These are phyloP conservation scores for Ostrea edulis DNA, from an alignment of 1,140 invertebrate genomes.

Conservation along the genomic window DNA sequence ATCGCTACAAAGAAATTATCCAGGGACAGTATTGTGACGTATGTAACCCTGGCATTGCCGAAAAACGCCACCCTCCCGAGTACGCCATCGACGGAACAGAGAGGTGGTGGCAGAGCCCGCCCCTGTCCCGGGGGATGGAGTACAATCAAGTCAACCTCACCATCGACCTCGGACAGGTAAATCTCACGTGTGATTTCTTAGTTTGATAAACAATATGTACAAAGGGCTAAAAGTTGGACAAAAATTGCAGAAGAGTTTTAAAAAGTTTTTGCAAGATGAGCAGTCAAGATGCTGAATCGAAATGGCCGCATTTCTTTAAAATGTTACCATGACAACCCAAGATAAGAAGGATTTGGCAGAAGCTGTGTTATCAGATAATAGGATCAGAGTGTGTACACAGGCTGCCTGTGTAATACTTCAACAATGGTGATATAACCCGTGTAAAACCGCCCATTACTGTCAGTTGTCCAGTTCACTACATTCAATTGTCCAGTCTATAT, in stretches of 20 bases:
- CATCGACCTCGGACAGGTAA: conserved; percentile 95
- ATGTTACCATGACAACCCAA: neutral
- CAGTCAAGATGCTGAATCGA: neutral
- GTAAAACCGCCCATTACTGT: conserved; percentile 7
- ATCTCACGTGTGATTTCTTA: no score
- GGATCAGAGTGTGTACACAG: neutral
- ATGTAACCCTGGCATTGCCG: conserved; percentile 86
- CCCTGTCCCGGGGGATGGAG: conserved; percentile 96
- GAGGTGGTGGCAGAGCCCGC: conserved; percentile 90
- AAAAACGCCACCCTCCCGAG: conserved; percentile 91
- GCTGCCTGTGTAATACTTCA: neutral
- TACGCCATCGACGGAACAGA: conserved; percentile 97
- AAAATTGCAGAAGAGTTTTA: neutral
- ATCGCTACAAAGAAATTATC: conserved; percentile 69
- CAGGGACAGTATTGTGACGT: conserved; percentile 93
- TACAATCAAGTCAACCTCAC: conserved; percentile 99
- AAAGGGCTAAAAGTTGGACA: neutral
- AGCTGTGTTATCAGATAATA: neutral
- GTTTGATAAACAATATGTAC: no score
- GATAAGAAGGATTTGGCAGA: conserved; percentile 23
- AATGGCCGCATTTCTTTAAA: neutral
- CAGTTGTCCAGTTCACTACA: neutral
- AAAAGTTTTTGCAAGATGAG: neutral
- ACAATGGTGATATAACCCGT: neutral
- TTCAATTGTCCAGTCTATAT: no score